Conservation (phyloP, 2,113 vertebrate genomes). For the Sclerurus mexicanus region DNA sequence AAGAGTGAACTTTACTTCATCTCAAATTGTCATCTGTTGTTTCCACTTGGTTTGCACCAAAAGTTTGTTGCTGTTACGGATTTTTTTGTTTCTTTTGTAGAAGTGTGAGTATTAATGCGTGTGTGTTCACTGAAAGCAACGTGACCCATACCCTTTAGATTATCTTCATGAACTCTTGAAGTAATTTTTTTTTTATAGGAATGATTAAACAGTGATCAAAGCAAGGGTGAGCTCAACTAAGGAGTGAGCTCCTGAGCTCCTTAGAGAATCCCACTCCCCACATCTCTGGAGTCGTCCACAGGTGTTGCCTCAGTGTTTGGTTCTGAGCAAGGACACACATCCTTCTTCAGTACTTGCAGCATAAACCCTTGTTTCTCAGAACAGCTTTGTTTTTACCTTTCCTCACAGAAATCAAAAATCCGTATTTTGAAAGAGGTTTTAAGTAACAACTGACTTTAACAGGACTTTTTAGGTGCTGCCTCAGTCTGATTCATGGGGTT, state of each 20-base stretch:
- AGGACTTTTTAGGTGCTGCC: not conserved
- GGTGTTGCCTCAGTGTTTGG: not conserved
- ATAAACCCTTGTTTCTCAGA: not conserved
- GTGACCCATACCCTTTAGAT: not conserved
- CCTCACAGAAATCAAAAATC: not conserved
- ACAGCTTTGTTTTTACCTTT: not conserved
- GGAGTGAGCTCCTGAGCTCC: not conserved
- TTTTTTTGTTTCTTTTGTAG: not conserved
- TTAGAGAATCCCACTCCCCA: not conserved
- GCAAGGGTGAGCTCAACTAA: not conserved
- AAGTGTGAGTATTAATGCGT: not conserved
- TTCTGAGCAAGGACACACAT: not conserved
- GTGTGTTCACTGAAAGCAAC: not conserved
- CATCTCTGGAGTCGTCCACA: not conserved
- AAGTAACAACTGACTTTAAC: not conserved
- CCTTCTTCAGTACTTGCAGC: not conserved
- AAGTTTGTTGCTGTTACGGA: not conserved
- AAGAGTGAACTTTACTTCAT: not conserved
- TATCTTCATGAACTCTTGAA: not conserved
- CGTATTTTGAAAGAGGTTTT: not conserved
- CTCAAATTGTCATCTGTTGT: not conserved
- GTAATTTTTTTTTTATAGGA: not conserved
- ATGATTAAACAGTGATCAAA: not conserved
- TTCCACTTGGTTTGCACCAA: not conserved
- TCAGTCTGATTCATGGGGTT: not conserved